Base-by-base conservation (phyloP, 64 coral and sea anemone species). In the Catalaphyllia jardinei region DNA sequence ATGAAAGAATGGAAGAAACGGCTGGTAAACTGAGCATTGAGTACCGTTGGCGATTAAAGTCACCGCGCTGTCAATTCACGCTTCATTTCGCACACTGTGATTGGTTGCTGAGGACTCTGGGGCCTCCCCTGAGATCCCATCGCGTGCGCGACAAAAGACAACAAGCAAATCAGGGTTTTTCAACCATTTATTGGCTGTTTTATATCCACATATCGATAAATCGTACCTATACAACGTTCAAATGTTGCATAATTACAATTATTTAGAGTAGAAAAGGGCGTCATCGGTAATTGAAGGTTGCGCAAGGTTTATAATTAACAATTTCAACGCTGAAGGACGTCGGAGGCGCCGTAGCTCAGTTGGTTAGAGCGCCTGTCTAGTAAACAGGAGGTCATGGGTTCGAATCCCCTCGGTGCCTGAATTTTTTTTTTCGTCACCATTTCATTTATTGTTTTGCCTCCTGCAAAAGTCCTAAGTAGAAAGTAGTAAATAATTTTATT, bases 101-200 rank as follows among this genome's bases (percentile, higher is more conserved):
- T 92, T 92, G 90, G 90, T 71, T 87, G 90, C 67, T 39, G 54
- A 78, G 73, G 86, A 84, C 84, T 87, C 65, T 71, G 83, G 90
- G 90, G 82, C 90, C 71, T 92, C 90, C 90, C 74, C 90, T 92
- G 83, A 87, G 74, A 77, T 15, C 72, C 86, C 20, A 88, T 76
- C 72, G 71, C 86, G 72, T 77, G 81, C 33, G 2, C 60, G 15
- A 42, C 6, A 11, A 22, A 83, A 46, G 57, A 46, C 1, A 54
- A 27, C 7, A 7, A 69, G 12, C 13, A 61, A 31, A 17, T 20
- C 8, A 33, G 20, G 3, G 11, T 31, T 29, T 10, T 28, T 69
- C n/a, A 9, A 25, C 24, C 65, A 12, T 69, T 69, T 27, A 10
- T n/a, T 27, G 22, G 65, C 24, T 29, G 65, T 69, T 29, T 11